Evolutionary conservation across 2,888 invertebrate genomes (phyloP).

Genomic region (Diarsia dahlii): DNA sequence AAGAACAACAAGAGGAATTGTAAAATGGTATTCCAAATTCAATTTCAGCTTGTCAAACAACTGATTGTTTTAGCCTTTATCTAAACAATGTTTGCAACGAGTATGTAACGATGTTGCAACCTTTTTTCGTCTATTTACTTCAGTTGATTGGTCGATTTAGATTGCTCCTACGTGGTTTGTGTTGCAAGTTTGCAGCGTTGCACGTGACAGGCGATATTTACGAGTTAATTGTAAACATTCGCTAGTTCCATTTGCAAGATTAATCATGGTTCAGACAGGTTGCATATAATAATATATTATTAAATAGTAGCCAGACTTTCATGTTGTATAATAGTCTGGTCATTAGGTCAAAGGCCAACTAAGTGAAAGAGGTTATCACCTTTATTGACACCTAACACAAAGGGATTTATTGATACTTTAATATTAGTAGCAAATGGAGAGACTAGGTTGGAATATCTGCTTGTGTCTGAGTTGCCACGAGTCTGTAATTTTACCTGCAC

Average conservation of each 20-base stretch:
- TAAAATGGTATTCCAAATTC: slow-evolving; percentile 30
- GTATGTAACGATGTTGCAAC: slow-evolving; percentile 23
- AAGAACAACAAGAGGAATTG: background rate
- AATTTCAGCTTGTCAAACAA: slow-evolving; percentile 23
- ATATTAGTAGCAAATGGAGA: background rate
- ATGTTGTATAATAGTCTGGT: slow-evolving; percentile 25
- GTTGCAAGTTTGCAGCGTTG: slow-evolving; percentile 45
- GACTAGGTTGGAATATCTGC: background rate
- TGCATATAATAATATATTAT: slow-evolving; percentile 2
- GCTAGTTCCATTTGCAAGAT: slow-evolving; percentile 36
- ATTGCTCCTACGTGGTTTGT: slow-evolving; percentile 41
- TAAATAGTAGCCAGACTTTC: background rate
- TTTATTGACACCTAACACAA: slow-evolving; percentile 12
- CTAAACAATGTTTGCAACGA: background rate
- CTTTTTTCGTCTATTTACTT: slow-evolving; percentile 22
- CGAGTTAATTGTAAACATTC: slow-evolving; percentile 43
- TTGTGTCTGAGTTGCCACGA: background rate
- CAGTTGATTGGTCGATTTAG: slow-evolving; percentile 46
- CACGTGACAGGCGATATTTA: slow-evolving; percentile 44
- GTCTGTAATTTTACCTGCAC: background rate
- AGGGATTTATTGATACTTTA: background rate
- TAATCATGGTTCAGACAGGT: slow-evolving; percentile 19
- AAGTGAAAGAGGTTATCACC: background rate
- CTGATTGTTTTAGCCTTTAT: slow-evolving; percentile 32
- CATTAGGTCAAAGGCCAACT: slow-evolving; percentile 19